Evolutionary conservation across 2,113 vertebrate species (phyloP).

Genomic region (Terrapene triunguis): DNA sequence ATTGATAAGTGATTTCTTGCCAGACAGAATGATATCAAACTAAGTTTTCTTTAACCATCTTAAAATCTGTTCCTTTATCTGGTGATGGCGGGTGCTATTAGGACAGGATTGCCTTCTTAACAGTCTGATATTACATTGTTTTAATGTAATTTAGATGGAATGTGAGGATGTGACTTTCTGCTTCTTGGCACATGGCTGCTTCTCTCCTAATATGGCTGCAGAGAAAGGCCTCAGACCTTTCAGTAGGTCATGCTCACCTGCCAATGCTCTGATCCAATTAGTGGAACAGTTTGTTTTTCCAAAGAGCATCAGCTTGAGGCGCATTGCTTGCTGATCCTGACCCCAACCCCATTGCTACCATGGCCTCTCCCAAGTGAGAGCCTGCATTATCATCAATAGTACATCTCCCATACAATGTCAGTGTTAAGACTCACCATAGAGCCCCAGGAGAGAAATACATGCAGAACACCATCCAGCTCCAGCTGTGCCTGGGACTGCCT

Average conservation of each 20-base stretch:
- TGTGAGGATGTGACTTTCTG: too few species aligned
- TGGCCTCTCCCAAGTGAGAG: neutral
- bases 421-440: neutral
- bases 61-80: too few species aligned
- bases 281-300: neutral
- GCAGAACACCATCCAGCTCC: neutral
- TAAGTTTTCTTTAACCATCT: too few species aligned
- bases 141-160: too few species aligned
- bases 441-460: neutral
- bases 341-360: neutral
- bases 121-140: too few species aligned
- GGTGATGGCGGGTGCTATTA: too few species aligned
- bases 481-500: neutral
- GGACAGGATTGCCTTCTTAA: too few species aligned
- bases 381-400: neutral
- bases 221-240: too few species aligned
- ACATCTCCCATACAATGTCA: neutral
- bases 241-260: neutral
- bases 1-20: too few species aligned
- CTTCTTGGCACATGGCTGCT: too few species aligned
- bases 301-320: neutral
- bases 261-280: neutral
- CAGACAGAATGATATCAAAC: too few species aligned
- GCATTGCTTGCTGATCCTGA: neutral
- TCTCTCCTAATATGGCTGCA: too few species aligned